Conservation (phyloP, 2,888 invertebrate genomes). For the Ornithoptera alexandrae region DNA sequence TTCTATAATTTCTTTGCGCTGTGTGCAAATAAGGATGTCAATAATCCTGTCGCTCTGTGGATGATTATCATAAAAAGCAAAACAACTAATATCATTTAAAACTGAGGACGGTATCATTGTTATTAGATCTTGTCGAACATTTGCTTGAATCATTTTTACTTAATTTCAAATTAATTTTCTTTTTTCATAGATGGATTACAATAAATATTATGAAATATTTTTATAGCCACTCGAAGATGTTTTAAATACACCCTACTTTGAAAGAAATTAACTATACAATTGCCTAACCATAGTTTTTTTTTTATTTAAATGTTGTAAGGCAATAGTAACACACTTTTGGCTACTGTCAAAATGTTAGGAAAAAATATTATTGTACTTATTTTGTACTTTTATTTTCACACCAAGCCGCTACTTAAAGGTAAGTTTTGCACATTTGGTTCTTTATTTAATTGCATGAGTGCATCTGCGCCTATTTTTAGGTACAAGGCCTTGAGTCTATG, state of each 20-base stretch:
- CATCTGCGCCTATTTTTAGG: too few relatives aligned
- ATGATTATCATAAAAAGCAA: slow-evolving; percentile 62
- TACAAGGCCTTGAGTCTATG: too few relatives aligned
- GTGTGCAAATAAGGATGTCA: slow-evolving; percentile 59
- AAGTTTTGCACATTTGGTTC: too few relatives aligned
- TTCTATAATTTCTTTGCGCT: slow-evolving; percentile 56
- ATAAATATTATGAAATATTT: neutral
- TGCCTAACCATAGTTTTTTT: neutral
- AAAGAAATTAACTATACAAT: neutral
- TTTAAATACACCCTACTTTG: neutral
- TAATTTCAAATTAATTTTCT: neutral
- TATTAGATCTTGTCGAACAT: slow-evolving; percentile 45
- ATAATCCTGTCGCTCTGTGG: slow-evolving; percentile 50
- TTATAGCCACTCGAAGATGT: neutral
- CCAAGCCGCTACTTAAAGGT: too few relatives aligned
- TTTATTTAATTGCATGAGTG: too few relatives aligned
- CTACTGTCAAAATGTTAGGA: neutral
- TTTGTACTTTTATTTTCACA: too few relatives aligned
- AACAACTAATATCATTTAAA: slow-evolving; percentile 52
- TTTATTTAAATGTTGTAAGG: neutral
- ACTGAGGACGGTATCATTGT: slow-evolving; percentile 53
- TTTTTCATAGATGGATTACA: neutral
- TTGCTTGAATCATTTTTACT: slow-evolving; percentile 37
- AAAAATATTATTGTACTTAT: neutral
- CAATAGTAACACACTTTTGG: neutral